phyloP scores from a whole-genome alignment of 2,888 invertebrate genomes.

The Chironomus riparius region DNA sequence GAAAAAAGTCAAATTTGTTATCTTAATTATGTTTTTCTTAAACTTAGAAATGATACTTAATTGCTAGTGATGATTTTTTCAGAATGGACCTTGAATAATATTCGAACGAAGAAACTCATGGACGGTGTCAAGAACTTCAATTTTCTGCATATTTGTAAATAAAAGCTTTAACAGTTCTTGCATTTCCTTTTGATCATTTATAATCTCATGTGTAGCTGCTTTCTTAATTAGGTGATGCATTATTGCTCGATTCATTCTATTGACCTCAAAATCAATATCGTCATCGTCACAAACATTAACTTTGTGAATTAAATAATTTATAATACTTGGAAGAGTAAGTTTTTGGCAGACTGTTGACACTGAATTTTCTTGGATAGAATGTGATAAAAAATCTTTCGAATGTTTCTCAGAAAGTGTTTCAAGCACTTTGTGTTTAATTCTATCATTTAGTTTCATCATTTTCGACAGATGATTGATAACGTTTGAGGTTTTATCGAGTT shows the following conservation, averaged over 20 bases:
- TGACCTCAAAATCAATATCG: neutral
- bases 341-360: constrained; percentile 41
- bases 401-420: constrained; percentile 41
- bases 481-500: neutral
- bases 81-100: neutral
- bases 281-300: neutral
- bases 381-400: constrained; percentile 40
- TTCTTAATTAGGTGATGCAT: neutral
- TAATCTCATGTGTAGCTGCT: neutral
- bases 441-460: constrained; percentile 36
- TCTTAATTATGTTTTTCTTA: neutral
- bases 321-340: constrained; percentile 31
- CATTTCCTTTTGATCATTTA: neutral
- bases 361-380: constrained; percentile 41
- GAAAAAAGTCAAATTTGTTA: neutral
- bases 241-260: neutral
- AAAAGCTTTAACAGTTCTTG: neutral
- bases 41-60: neutral
- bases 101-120: constrained; percentile 13
- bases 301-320: constrained; percentile 16
- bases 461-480: constrained; percentile 33
- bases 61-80: neutral
- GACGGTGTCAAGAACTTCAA: constrained; percentile 11
- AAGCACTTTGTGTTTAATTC: constrained; percentile 36
- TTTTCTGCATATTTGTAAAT: neutral